A percentile compares a stretch with the other conserved stretches of the same genome.
Conservation (phyloP, 2,113 vertebrate species). For the Suricata suricatta region DNA sequence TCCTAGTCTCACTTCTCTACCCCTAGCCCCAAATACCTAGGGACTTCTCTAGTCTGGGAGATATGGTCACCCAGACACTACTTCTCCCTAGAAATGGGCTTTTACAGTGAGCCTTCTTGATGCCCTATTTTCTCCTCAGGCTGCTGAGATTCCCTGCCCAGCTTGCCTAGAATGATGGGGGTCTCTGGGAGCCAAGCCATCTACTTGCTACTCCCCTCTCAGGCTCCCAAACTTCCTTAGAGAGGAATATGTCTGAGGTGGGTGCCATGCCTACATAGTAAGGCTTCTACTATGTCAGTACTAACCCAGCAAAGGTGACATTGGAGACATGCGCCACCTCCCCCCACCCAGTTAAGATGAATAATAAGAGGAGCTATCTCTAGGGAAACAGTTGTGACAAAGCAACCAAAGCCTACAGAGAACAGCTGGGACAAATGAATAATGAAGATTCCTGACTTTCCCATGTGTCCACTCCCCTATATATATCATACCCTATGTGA, state of each 20-base stretch:
- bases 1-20: background rate
- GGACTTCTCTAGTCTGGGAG: background rate
- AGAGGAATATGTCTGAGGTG: background rate
- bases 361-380: constrained; percentile 6
- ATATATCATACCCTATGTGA: background rate
- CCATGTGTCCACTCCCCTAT: background rate
- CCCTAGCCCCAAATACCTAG: background rate
- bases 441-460: background rate
- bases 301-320: background rate
- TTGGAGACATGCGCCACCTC: background rate
- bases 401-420: background rate
- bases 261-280: background rate
- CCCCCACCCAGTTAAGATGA: background rate
- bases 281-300: background rate
- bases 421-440: background rate
- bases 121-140: background rate
- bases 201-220: background rate
- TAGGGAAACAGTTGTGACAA: background rate
- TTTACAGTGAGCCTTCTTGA: background rate
- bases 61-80: background rate
- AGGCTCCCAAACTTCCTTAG: background rate
- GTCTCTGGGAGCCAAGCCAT: background rate
- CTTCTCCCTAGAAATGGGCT: background rate
- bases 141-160: background rate
- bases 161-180: background rate